Evolutionary conservation across 1,140 invertebrate species (phyloP).

Genomic region (Cheumatopsyche charites): DNA sequence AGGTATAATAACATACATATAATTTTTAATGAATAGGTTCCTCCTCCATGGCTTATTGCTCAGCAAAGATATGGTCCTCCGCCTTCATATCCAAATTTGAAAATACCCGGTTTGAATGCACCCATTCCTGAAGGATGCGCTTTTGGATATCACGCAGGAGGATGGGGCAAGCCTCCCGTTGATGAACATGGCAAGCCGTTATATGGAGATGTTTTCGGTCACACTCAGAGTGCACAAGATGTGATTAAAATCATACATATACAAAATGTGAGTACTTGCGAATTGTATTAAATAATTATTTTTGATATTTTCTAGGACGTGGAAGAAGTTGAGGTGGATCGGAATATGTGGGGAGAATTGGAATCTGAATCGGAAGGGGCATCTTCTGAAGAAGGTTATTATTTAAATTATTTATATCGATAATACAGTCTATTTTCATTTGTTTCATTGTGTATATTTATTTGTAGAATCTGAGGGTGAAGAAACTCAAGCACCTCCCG

Average conservation of each 20-base stretch:
- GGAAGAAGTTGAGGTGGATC: slow-evolving; percentile 91
- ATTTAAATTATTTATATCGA: slow-evolving; percentile 27
- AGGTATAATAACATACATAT: no score
- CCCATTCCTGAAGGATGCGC: slow-evolving; percentile 95
- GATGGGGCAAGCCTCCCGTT: slow-evolving; percentile 99
- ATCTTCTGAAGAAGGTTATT: slow-evolving; percentile 80
- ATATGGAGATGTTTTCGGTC: slow-evolving; percentile 98
- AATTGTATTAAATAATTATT: slow-evolving; percentile 25
- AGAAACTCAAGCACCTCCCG: slow-evolving; percentile 74
- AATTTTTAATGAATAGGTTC: slow-evolving; percentile 63
- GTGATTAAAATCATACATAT: slow-evolving; percentile 52
- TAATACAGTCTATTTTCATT: slow-evolving; percentile 11
- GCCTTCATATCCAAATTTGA: slow-evolving; percentile 98
- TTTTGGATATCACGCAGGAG: slow-evolving; percentile 98
- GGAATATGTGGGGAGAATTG: slow-evolving; percentile 95
- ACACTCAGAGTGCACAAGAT: slow-evolving; percentile 66
- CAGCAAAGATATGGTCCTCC: slow-evolving; percentile 99
- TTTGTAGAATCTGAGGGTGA: slow-evolving; percentile 67
- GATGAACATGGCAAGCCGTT: slow-evolving; percentile 97
- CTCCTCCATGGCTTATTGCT: slow-evolving; percentile 99
- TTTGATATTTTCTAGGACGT: slow-evolving; percentile 61
- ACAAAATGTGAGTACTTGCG: not conserved
- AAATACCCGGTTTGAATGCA: slow-evolving; percentile 93
- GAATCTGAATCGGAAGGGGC: slow-evolving; percentile 95
- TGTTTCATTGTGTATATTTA: not conserved